Conservation (phyloP, 2,113 vertebrate genomes). For the Megalops atlanticus region DNA sequence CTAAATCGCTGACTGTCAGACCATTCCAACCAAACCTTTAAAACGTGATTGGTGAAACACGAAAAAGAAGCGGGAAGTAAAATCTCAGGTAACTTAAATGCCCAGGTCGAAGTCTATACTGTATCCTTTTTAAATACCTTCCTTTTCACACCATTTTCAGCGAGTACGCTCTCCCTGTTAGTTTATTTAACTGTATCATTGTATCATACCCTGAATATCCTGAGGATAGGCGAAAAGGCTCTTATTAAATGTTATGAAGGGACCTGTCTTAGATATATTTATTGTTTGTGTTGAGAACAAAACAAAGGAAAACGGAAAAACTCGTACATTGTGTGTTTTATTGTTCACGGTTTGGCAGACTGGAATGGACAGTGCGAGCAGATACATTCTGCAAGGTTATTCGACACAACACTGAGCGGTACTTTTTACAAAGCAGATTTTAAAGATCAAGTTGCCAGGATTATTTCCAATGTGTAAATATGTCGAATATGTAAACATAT, state of each 20-base stretch:
- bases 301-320: slow-evolving; percentile 58
- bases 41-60: slow-evolving; percentile 62
- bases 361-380: slow-evolving; percentile 56
- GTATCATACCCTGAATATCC: slow-evolving; percentile 56
- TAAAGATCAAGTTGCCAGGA: slow-evolving; percentile 78
- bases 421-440: slow-evolving; percentile 67
- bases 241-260: slow-evolving; percentile 49
- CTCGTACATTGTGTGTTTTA: slow-evolving; percentile 64
- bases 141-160: slow-evolving; percentile 25
- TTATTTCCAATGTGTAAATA: slow-evolving; percentile 88
- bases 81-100: slow-evolving; percentile 79
- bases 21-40: slow-evolving; percentile 56
- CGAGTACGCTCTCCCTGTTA: slow-evolving; percentile 34
- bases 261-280: slow-evolving; percentile 64
- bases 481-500: slow-evolving; percentile 91
- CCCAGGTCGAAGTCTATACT: slow-evolving; percentile 61
- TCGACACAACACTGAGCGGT: slow-evolving; percentile 58
- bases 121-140: slow-evolving; percentile 37
- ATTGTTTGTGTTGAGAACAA: slow-evolving; percentile 55
- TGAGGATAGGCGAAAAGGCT: slow-evolving; percentile 45
- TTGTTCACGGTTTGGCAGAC: slow-evolving; percentile 51
- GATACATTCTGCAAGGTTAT: slow-evolving; percentile 58
- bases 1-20: slow-evolving; percentile 55
- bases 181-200: slow-evolving; percentile 51
- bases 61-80: slow-evolving; percentile 58